These are phyloP conservation scores for Venusia cambrica DNA, from an alignment of 2,888 invertebrate genomes.

Conservation along the genomic window DNA sequence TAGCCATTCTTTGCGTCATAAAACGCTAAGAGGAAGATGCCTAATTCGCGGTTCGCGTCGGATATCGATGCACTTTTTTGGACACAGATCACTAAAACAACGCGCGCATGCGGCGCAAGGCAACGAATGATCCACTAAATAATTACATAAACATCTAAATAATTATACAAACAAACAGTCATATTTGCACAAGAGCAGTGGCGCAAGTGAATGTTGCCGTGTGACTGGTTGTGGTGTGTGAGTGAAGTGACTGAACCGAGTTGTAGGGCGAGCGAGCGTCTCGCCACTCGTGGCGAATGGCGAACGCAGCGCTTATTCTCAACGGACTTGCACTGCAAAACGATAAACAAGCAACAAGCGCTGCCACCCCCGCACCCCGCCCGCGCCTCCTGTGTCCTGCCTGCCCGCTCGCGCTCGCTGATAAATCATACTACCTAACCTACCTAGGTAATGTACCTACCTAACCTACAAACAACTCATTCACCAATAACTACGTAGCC, in stretches of 20 bases:
- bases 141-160: too few species aligned
- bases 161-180: too few species aligned
- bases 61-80: conserved; percentile 29
- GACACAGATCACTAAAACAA: conserved; percentile 8
- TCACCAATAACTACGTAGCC: conserved; percentile 21
- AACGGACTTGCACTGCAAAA: conserved; percentile 61
- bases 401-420: conserved; percentile 11
- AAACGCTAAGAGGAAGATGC: conserved; percentile 43
- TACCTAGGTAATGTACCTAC: too few species aligned
- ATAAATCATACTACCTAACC: conserved; percentile 22
- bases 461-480: conserved; percentile 22
- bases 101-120: background rate
- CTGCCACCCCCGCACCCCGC: conserved; percentile 38
- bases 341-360: conserved; percentile 35
- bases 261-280: conserved; percentile 39
- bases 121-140: conserved; percentile 12
- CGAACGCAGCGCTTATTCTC: conserved; percentile 41
- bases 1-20: conserved; percentile 61
- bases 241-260: conserved; percentile 44
- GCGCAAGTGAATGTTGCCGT: conserved; percentile 74
- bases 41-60: conserved; percentile 38
- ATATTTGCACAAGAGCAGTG: conserved; percentile 49
- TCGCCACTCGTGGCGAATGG: too few species aligned
- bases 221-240: conserved; percentile 66
- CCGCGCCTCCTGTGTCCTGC: conserved; percentile 37